Evolutionary conservation across 2,888 invertebrate species (phyloP), one percentile per base, ranked within the genome.

Genomic region (Kryphioiulus occultus): DNA sequence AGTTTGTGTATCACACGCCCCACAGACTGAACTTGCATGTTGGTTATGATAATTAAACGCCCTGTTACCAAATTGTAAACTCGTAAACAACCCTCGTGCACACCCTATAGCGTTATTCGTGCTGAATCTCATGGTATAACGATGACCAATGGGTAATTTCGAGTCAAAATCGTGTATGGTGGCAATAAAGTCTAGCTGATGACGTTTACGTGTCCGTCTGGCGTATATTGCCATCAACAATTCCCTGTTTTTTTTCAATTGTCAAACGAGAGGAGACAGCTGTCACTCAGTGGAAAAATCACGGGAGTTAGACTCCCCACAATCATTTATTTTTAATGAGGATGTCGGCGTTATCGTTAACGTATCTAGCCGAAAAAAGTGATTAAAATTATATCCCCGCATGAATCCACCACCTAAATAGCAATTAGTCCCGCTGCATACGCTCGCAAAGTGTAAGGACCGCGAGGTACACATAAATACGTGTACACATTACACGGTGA

Each of bases 291-390:
- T 19, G 35, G n/a, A 83, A 83, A 32, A 32, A 83, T 83, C 83
- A 83, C 83, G 5, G 83, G 83, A 83, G 32, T 83, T 83, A 32
- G 83, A 83, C 83, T 83, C 83, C 35, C 83, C 30, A 83, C 83
- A 83, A 83, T 32, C 83, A 83, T 83, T 83, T 83, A 22, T 17
- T 83, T 32, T 83, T 83, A 83, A 83, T 83, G 83, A 83, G 83
- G 83, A 83, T 83, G 83, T 83, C 53, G 53, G 53, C 19, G 17
- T 53, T 53, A 53, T 53, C 53, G 53, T 47, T n/a, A 47, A 47
- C 53, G 19, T n/a, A 53, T 17, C 53, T n/a, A 53, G 53, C 19
- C 53, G 53, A 53, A 53, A 53, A 53, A 53, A 53, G 53, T 53
- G 53, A 53, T 53, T 53, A 53, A 53, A 53, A 53, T 53, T 53